phyloP scores from a whole-genome alignment of 64 coral and sea anemone species.

The Dendronephthya gigantea region DNA sequence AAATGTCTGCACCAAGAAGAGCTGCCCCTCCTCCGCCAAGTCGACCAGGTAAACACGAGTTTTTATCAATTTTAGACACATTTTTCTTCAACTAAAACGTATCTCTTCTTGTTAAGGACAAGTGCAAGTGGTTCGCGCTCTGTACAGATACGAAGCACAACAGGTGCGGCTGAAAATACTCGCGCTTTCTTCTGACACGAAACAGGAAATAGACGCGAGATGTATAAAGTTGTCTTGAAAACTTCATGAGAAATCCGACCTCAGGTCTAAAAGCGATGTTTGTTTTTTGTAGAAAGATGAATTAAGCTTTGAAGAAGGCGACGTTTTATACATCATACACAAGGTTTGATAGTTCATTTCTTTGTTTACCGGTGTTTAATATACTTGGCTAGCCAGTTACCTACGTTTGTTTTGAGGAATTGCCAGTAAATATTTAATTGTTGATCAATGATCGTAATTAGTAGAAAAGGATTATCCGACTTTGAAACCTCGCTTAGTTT shows the following conservation, averaged over 20 bases:
- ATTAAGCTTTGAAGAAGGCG: conserved; percentile 91
- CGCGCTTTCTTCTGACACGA: background rate
- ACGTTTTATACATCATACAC: conserved; percentile 91
- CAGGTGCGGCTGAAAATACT: background rate
- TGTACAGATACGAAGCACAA: conserved; percentile 7
- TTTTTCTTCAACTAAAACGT: background rate
- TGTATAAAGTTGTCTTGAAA: background rate
- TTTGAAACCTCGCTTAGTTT: too few species aligned
- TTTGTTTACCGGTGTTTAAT: too few species aligned
- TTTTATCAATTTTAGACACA: background rate
- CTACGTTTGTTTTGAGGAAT: too few species aligned
- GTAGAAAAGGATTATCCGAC: too few species aligned
- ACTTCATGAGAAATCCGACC: background rate
- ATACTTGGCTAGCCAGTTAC: too few species aligned
- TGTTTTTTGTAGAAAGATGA: conserved; percentile 6
- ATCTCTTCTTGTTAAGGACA: background rate
- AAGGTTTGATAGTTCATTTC: conserved; percentile 42
- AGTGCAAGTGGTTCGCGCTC: background rate
- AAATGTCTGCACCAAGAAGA: conserved; percentile 17
- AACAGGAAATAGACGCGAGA: conserved; percentile 14
- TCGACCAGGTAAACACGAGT: background rate
- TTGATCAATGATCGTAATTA: too few species aligned
- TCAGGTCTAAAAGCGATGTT: background rate
- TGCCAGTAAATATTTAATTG: too few species aligned
- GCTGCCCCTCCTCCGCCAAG: conserved; percentile 7